phyloP scores from a whole-genome alignment of 2,888 invertebrate genomes.

The Drosophila infuscata region DNA sequence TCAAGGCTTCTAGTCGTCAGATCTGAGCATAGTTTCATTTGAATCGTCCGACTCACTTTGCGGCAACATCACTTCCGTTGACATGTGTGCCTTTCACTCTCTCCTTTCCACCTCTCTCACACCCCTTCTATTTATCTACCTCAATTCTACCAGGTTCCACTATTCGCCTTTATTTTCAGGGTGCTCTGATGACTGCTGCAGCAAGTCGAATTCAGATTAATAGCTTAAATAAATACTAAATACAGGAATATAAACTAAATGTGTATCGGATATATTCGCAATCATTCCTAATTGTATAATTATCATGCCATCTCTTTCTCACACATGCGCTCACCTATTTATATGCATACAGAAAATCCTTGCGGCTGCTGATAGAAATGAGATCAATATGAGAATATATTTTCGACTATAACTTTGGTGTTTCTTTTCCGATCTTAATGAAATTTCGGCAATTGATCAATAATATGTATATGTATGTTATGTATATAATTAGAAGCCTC shows the following conservation, averaged over 20 bases:
- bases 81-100: constrained; percentile 24
- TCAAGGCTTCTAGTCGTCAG: constrained; percentile 21
- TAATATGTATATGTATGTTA: too few relatives aligned
- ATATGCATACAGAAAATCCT: too few relatives aligned
- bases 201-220: background rate
- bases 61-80: constrained; percentile 59
- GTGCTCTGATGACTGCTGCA: background rate
- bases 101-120: too few relatives aligned
- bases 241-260: background rate
- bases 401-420: too few relatives aligned
- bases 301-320: too few relatives aligned
- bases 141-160: constrained; percentile 3
- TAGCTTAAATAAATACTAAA: background rate
- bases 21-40: constrained; percentile 31
- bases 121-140: background rate
- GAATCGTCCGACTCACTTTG: constrained; percentile 48
- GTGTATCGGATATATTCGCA: background rate
- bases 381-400: too few relatives aligned
- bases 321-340: too few relatives aligned
- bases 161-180: background rate
- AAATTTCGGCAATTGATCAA: too few relatives aligned
- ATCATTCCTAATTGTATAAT: background rate
- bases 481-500: too few relatives aligned
- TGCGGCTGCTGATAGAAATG: too few relatives aligned
- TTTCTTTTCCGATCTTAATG: too few relatives aligned